Conservation (phyloP, 2,797 vertebrate genomes). For the Pteronotus mesoamericanus region DNA sequence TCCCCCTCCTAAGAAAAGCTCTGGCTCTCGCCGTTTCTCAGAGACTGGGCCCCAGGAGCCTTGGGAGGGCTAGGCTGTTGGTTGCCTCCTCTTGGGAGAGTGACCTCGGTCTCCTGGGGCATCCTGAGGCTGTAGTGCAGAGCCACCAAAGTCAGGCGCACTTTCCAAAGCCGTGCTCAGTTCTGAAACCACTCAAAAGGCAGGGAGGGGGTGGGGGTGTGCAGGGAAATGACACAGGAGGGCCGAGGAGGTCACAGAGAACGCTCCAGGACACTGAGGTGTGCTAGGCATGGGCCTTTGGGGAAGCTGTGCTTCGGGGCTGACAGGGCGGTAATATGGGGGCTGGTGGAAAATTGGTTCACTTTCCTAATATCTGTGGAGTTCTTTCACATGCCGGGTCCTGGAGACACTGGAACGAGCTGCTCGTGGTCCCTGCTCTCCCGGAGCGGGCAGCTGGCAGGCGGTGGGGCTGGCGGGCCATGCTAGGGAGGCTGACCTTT, state of each 20-base stretch:
- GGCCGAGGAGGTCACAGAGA: not conserved
- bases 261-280: not conserved
- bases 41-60: not conserved
- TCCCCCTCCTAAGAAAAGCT: not conserved
- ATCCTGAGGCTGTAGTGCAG: not conserved
- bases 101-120: not conserved
- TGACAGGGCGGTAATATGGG: not conserved
- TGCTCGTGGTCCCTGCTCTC: accelerated
- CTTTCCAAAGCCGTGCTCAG: not conserved
- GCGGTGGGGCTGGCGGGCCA: not conserved
- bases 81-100: not conserved
- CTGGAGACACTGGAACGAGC: not conserved
- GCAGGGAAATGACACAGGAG: not conserved
- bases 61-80: not conserved
- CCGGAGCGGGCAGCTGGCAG: not conserved
- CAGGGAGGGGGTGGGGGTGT: not conserved
- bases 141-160: not conserved
- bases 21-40: not conserved
- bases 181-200: not conserved
- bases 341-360: not conserved
- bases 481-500: not conserved
- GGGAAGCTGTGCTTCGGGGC: not conserved
- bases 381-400: not conserved
- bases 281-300: not conserved
- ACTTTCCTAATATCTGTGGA: not conserved